Evolutionary conservation across 2,888 invertebrate genomes (phyloP).

Genomic region (Synergus japonicus): DNA sequence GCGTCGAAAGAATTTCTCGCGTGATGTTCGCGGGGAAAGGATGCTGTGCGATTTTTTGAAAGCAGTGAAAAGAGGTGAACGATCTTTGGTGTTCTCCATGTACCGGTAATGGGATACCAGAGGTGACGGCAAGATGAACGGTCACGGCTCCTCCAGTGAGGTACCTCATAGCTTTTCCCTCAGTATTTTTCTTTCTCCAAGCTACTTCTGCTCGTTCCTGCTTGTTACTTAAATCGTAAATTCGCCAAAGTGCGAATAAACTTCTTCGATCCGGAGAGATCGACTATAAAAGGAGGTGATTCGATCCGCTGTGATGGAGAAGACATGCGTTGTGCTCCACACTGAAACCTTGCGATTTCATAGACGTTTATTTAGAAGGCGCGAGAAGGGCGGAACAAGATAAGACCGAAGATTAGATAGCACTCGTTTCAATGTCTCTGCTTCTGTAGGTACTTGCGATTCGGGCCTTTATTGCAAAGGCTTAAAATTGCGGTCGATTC

Average conservation of each 20-base stretch:
- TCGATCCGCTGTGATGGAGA: too few species aligned
- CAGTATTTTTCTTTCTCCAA: slow-evolving; percentile 9
- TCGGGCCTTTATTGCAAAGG: too few species aligned
- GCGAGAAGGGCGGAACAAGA: slow-evolving; percentile 4
- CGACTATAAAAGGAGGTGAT: too few species aligned
- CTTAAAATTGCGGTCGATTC: too few species aligned
- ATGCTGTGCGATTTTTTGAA: slow-evolving; percentile 60
- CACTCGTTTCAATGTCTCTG: too few species aligned
- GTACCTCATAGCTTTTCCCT: slow-evolving; percentile 60
- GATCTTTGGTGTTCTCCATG: slow-evolving; percentile 64
- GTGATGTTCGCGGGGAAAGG: slow-evolving; percentile 42
- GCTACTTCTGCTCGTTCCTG: neutral
- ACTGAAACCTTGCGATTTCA: neutral
- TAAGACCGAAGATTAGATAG: neutral
- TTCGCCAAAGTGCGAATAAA: neutral
- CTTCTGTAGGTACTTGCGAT: too few species aligned
- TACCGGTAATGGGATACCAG: slow-evolving; percentile 72
- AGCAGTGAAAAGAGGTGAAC: slow-evolving; percentile 65
- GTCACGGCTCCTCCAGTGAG: slow-evolving; percentile 72
- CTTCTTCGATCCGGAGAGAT: too few species aligned
- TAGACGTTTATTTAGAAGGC: neutral
- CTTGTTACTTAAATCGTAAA: neutral
- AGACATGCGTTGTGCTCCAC: neutral
- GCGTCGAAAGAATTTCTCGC: slow-evolving; percentile 4
- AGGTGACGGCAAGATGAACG: slow-evolving; percentile 75